Base-by-base conservation (phyloP, 2,888 invertebrate genomes). In the Xanthorhoe designata region DNA sequence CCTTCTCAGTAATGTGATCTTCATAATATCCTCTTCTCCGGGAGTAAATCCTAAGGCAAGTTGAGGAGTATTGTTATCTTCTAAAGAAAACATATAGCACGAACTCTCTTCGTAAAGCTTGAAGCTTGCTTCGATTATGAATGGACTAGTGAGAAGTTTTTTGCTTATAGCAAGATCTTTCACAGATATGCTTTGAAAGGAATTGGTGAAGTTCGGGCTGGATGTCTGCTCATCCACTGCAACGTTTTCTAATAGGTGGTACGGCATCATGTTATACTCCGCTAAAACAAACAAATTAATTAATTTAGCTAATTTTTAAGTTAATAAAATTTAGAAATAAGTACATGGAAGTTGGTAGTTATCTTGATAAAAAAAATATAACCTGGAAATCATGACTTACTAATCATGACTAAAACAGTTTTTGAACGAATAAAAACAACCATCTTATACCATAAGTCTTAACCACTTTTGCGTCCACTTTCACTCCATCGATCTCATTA, bases 81-180 rank as follows among this genome's bases (percentile, higher is more conserved):
- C 74, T 61, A 91, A 80, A 0, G 85, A 81, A 70, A 92, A 90
- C 5, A 90, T 53, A 57, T 84, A 88, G 7, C 83, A 70, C 0
- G 71, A 60, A n/a, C 61, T 63, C 4, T 64, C 57, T 15, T 69
- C 63, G 6, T 78, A 72, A 1, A 85, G 65, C 68, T 82, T 85
- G 38, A 88, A 83, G 42, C 73, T 72, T 0, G 84, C 70, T n/a
- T 78, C 77, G 53, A 91, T 71, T n/a, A 85, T 73, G 42, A 85
- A 87, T 2, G 87, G 87, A 50, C 73, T 73, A 4, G 74, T 60
- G 10, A 90, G 45, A 18, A 13, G 72, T 35, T 66, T 62, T 0
- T 75, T 57, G 9, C 56, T 60, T 5, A 80, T 66, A 3, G 54
- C 17, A 2, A 79, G 67, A 8, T 70, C 38, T 2, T 64, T 70